phyloP scores from a whole-genome alignment of 2,888 invertebrate genomes.

The Siphonodentalium dalli region DNA sequence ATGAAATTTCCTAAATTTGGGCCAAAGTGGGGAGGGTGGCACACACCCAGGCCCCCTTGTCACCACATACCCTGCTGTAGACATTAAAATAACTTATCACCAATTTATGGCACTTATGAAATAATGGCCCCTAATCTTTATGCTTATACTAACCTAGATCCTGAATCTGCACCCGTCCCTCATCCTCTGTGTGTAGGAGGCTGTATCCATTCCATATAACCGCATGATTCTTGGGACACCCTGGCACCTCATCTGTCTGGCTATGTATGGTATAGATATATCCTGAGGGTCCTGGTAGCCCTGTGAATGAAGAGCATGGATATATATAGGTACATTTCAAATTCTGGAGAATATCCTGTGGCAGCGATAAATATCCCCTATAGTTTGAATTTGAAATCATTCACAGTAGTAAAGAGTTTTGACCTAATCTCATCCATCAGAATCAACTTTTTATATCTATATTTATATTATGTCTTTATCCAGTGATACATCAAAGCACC shows the following conservation, averaged over 20 bases:
- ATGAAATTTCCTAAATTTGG: no score
- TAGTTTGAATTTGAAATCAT: no score
- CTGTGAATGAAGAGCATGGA: conserved; percentile 8
- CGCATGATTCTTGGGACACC: conserved; percentile 82
- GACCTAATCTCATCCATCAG: background rate
- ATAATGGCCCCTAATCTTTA: no score
- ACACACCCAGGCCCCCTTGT: no score
- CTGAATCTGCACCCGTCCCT: conserved; percentile 93
- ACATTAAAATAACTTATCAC: no score
- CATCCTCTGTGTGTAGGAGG: conserved; percentile 91
- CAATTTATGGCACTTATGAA: no score
- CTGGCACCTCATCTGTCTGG: conserved; percentile 79
- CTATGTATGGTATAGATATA: conserved; percentile 87
- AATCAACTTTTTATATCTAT: background rate
- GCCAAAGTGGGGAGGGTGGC: no score
- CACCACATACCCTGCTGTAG: no score
- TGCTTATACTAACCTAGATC: no score
- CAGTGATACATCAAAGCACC: no score
- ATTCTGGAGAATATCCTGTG: background rate
- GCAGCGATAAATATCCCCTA: no score
- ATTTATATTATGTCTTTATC: background rate
- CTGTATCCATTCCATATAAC: conserved; percentile 96
- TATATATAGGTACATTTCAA: background rate
- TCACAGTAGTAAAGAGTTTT: background rate
- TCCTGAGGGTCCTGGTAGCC: conserved; percentile 33